Evolutionary conservation across 2,888 invertebrate species (phyloP), one percentile per base, ranked within the genome.

Genomic region (Girardia tigrina): DNA sequence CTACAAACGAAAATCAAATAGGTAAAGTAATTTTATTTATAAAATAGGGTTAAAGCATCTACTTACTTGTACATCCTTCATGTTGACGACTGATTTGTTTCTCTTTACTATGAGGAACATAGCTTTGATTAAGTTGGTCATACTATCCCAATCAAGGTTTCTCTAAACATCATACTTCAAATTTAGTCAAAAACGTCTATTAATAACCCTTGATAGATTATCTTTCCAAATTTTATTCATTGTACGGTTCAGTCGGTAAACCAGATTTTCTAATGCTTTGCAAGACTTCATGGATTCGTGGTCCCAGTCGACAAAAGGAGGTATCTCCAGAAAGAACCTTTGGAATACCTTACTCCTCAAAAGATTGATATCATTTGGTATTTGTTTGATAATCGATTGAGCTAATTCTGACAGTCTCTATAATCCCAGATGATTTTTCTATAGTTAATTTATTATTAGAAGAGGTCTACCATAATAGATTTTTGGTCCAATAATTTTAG

Each of bases 111-210:
- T 95, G 82, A 93, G 91, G 82, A 95, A 94, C 20, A 95, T 89
- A 72, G 94, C 97, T 86, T 91, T 92, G 0, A 98, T 86, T 73
- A 98, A 86, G 26, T 91, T 91, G 71, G 93, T 91, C 0, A 97
- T 94, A 0, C 97, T 94, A 81, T 92, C 91, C 97, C 97, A 98
- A 82, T 97, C 94, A 0, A 92, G 91, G 79, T 94, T 92, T 80
- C 94, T 88, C 90, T 91, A 84, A 70, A 56, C 4, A 12, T n/a
- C n/a, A n/a, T n/a, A n/a, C n/a, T n/a, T n/a, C n/a, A n/a, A n/a
- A n/a, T n/a, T n/a, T n/a, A n/a, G n/a, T n/a, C n/a, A n/a, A n/a
- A 36, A 36, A 8, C 36, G 36, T 12, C 16, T 16, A 36, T 12
- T 16, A 36, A 69, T 27, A 23, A 75, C 75, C 20, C 76, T 2